These are phyloP conservation scores for Baryphthengus martii DNA, from an alignment of 2,113 vertebrate genomes.

Conservation along the genomic window DNA sequence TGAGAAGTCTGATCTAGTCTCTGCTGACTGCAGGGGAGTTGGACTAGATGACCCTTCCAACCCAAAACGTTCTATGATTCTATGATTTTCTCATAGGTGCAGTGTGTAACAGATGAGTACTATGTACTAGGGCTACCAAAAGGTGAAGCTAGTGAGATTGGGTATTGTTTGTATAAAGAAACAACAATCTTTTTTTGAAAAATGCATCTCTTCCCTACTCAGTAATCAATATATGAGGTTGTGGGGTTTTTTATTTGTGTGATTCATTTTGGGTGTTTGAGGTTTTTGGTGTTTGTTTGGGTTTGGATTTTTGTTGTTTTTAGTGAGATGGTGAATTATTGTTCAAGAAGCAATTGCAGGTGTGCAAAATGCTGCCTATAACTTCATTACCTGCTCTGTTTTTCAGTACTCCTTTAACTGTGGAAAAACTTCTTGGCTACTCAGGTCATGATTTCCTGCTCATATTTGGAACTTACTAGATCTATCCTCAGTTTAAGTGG, in stretches of 20 bases:
- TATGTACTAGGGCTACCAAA: neutral
- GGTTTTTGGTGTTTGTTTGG: neutral
- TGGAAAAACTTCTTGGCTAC: neutral
- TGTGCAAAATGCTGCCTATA: neutral
- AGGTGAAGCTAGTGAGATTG: neutral
- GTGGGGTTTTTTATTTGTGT: accelerated
- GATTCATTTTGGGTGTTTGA: accelerated
- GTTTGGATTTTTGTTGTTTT: neutral
- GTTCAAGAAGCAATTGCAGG: neutral
- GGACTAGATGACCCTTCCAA: no score
- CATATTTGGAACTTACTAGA: neutral
- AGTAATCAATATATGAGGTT: neutral
- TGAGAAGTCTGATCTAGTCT: no score
- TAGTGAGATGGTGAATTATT: neutral
- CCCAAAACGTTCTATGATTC: no score
- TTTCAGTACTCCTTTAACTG: neutral
- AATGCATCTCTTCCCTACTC: neutral
- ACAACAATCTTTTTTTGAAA: neutral
- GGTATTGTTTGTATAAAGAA: neutral
- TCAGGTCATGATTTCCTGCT: neutral
- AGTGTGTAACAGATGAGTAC: no score
- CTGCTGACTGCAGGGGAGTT: no score
- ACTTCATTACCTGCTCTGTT: neutral
- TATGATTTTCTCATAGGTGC: no score
- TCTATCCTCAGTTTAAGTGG: neutral